These are phyloP conservation scores for Thera britannica DNA, from an alignment of 2,888 invertebrate genomes.

Conservation along the genomic window DNA sequence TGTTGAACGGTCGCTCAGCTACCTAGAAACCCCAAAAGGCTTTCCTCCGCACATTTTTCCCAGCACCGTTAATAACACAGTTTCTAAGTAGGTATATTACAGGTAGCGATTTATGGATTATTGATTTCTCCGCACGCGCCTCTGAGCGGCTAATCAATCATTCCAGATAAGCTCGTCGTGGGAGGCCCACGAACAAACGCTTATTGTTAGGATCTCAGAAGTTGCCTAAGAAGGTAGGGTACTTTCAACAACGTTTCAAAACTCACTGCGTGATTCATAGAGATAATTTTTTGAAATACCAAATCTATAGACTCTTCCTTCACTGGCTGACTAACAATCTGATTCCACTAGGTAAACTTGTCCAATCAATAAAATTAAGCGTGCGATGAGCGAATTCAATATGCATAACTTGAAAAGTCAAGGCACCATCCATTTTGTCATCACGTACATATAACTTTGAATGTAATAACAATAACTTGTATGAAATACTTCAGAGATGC, in stretches of 20 bases:
- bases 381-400: too few relatives aligned
- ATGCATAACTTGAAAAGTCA: too few relatives aligned
- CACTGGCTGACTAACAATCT: too few relatives aligned
- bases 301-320: too few relatives aligned
- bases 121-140: conserved; percentile 41
- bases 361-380: too few relatives aligned
- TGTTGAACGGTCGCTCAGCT: too few relatives aligned
- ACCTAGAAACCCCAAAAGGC: background rate
- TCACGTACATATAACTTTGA: too few relatives aligned
- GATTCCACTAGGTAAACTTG: too few relatives aligned
- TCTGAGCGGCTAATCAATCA: conserved; percentile 40
- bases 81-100: conserved; percentile 12
- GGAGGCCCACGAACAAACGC: conserved; percentile 38
- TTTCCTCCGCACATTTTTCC: background rate
- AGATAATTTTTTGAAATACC: background rate
- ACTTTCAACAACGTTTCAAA: conserved; percentile 15
- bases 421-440: too few relatives aligned
- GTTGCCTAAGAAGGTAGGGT: conserved; percentile 16
- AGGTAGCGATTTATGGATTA: conserved; percentile 34
- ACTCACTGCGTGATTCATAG: conserved; percentile 18
- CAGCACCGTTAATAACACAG: conserved; percentile 9
- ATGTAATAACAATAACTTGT: background rate
- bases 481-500: conserved; percentile 16
- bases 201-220: conserved; percentile 25
- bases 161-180: conserved; percentile 41